Conservation (phyloP, 2,113 vertebrate genomes). For the Muntiacus muntjak region DNA sequence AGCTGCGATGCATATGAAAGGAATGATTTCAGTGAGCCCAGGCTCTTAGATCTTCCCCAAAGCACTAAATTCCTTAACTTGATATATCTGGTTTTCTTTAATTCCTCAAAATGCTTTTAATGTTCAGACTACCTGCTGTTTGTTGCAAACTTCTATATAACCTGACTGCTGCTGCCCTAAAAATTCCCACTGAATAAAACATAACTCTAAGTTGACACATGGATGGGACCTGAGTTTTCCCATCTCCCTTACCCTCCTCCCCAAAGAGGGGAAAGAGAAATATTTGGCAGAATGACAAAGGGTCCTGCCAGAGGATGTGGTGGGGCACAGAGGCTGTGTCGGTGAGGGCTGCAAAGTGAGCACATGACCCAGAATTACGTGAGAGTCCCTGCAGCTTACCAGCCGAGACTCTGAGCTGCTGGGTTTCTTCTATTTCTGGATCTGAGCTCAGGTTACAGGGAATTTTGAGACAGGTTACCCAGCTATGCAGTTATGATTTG, state of each 20-base stretch:
- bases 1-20: background rate
- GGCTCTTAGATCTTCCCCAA: background rate
- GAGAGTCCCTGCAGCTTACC: background rate
- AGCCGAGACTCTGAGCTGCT: background rate
- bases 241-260: background rate
- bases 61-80: background rate
- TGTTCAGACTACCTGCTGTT: background rate
- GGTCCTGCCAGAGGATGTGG: background rate
- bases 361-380: background rate
- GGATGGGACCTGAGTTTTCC: background rate
- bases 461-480: background rate
- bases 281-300: background rate
- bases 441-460: background rate
- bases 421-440: background rate
- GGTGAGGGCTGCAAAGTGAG: background rate
- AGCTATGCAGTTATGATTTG: background rate
- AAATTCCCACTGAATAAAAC: background rate
- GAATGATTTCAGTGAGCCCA: background rate
- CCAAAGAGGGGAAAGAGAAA: background rate
- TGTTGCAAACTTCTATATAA: background rate
- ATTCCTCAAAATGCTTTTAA: background rate
- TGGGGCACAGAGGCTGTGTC: background rate
- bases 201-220: background rate
- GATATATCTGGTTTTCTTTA: background rate
- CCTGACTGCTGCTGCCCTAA: background rate